Base-by-base conservation (phyloP, 2,113 vertebrate species). In the Phalacrocorax brasilianus region DNA sequence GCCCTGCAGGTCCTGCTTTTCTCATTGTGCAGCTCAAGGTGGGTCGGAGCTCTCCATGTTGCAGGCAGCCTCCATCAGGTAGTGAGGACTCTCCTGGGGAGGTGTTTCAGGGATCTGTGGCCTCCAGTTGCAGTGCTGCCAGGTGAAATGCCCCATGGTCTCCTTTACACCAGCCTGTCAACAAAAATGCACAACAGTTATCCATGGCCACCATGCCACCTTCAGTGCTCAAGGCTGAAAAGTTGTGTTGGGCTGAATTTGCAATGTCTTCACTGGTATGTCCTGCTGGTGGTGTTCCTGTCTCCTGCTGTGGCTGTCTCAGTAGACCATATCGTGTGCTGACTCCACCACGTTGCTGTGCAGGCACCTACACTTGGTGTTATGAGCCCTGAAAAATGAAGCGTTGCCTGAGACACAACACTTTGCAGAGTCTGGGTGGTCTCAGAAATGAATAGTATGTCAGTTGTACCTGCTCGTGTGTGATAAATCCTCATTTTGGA, bases 11-110 rank as follows among this genome's bases (percentile, higher is more conserved):
- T 67, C 42, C 62, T 45, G 2, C 0, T 7, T 28, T 70, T 45
- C 49, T 84, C 45, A 2, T 17, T 19, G 62, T 44, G 32, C n/a
- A 45, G 40, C 52, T 56, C 38, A 5, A 58, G 40, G 24, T 0
- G 0, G 12, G 20, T 9, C 7, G 12, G 6, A 4, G 59, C 35
- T 49, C 24, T 28, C 52, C 30, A 1, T 11, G 16, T 30, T 11
- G 4, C 52, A 58, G 47, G 4, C 52, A 58, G 47, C 42, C 28
- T 59, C 38, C 21, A 10, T 21, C 7, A 3, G 0, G 0, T 4
- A 12, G 8, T 66, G 40, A 91, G 58, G 45, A 14, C 45, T 33
- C 3, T 63, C 28, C 55, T 1, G 9, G 3, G 19, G 23, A 56
- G 8, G 15, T 76, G 45, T 83, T 83, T 44, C 53, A 30, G 50